Evolutionary conservation across 1,140 invertebrate species (phyloP).

Genomic region (Danaus plexippus): DNA sequence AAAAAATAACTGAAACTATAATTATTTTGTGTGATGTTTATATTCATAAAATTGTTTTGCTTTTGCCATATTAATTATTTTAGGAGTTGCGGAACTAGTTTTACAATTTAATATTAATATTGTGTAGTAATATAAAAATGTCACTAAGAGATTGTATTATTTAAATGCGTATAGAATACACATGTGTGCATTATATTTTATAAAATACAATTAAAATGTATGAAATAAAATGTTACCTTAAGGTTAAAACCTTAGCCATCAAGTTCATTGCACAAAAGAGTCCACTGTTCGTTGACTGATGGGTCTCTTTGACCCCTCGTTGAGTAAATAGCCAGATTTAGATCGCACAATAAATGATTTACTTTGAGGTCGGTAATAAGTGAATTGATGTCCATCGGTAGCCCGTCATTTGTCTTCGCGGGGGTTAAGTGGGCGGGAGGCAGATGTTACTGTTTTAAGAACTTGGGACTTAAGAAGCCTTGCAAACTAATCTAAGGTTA

Average conservation of each 20-base stretch:
- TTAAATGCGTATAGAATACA: no score
- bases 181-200: no score
- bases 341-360: slow-evolving; percentile 63
- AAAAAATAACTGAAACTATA: no score
- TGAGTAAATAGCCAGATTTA: slow-evolving; percentile 58
- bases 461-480: slow-evolving; percentile 2
- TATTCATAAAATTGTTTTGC: no score
- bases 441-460: slow-evolving; percentile 8
- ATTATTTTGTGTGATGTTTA: no score
- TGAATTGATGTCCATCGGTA: slow-evolving; percentile 44
- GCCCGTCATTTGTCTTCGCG: slow-evolving; percentile 50
- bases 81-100: no score
- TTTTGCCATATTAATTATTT: no score
- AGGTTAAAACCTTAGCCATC: slow-evolving; percentile 11
- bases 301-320: slow-evolving; percentile 44
- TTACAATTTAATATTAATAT: no score
- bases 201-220: no score
- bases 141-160: no score
- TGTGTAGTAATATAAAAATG: no score
- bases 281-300: slow-evolving; percentile 37
- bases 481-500: no score
- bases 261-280: slow-evolving; percentile 15
- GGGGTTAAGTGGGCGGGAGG: slow-evolving; percentile 17
- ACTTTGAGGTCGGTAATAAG: slow-evolving; percentile 55
- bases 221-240: background rate